Conservation (phyloP, 2,888 invertebrate genomes). For the Portevinia maculata region DNA sequence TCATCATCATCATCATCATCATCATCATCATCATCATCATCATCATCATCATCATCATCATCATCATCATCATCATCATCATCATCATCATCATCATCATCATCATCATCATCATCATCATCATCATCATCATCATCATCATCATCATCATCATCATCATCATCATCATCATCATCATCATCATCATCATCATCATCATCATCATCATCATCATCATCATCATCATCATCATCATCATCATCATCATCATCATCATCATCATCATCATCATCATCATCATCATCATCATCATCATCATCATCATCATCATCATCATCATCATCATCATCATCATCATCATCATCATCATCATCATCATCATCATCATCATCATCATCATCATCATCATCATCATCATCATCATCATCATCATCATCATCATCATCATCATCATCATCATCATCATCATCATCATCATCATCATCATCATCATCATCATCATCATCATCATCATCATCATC, state of each 20-base stretch:
- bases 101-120: slow-evolving; percentile 14
- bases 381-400: no score
- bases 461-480: no score
- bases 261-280: background rate
- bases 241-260: slow-evolving; percentile 16
- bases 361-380: no score
- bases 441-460: no score
- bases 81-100: slow-evolving; percentile 24
- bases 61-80: slow-evolving; percentile 26
- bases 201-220: slow-evolving; percentile 26
- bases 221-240: slow-evolving; percentile 26
- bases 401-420: no score
- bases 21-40: slow-evolving; percentile 26
- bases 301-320: background rate
- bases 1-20: slow-evolving; percentile 25
- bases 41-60: slow-evolving; percentile 26
- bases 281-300: background rate
- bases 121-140: slow-evolving; percentile 24
- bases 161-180: slow-evolving; percentile 26
- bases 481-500: no score
- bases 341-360: no score
- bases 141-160: slow-evolving; percentile 26
- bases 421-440: no score
- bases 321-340: background rate
- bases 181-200: slow-evolving; percentile 24